phyloP scores from a whole-genome alignment of 2,888 invertebrate genomes.

The Ormia ochracea region DNA sequence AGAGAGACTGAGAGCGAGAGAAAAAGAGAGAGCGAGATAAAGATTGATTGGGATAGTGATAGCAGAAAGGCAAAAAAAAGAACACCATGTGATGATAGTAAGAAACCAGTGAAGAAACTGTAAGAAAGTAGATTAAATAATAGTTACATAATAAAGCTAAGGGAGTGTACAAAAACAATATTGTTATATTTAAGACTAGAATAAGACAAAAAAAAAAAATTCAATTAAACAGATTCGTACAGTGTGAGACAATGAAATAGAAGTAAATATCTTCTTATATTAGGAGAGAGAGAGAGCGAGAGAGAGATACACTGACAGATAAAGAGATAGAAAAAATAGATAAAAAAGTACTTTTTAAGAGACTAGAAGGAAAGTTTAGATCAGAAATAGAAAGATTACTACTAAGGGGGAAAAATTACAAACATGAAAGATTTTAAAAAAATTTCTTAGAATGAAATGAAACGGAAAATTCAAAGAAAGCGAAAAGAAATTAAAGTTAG shows the following conservation, averaged over 20 bases:
- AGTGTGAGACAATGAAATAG: conserved; percentile 51
- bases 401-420: neutral
- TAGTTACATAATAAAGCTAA: conserved; percentile 40
- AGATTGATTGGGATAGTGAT: neutral
- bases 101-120: neutral
- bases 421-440: neutral
- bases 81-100: neutral
- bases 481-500: too few relatives aligned
- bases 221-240: conserved; percentile 49
- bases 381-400: neutral
- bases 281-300: too few relatives aligned
- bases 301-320: too few relatives aligned
- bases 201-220: conserved; percentile 65
- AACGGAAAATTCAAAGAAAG: too few relatives aligned
- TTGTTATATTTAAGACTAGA: conserved; percentile 72
- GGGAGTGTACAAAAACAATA: conserved; percentile 39
- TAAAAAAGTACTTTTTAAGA: neutral
- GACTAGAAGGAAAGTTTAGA: conserved; percentile 1
- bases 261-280: too few relatives aligned
- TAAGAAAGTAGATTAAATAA: neutral
- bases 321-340: neutral
- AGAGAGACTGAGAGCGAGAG: conserved; percentile 10
- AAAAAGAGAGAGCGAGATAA: conserved; percentile 1
- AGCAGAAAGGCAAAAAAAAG: neutral
- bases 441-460: too few relatives aligned